Conservation (phyloP, 2,888 invertebrate species). For the Melanostoma mellinum region DNA sequence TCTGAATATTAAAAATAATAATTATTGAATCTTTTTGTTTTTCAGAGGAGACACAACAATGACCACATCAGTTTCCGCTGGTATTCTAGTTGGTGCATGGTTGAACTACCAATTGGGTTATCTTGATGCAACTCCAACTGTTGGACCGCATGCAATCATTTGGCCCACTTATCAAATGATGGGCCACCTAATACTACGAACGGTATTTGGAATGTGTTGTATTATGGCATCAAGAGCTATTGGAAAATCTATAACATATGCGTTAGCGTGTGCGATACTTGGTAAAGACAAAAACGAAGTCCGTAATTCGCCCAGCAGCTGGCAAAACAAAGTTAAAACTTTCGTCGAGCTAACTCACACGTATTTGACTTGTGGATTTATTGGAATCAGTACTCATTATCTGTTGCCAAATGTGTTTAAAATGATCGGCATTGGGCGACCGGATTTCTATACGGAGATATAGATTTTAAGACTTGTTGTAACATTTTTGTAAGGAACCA, state of each 20-base stretch:
- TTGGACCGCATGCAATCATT: slow-evolving; percentile 90
- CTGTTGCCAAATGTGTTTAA: slow-evolving; percentile 90
- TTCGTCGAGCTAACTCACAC: slow-evolving; percentile 92
- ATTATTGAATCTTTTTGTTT: slow-evolving; percentile 72
- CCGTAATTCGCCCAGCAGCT: slow-evolving; percentile 85
- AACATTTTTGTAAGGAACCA: slow-evolving; percentile 32
- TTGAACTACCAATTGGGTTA: slow-evolving; percentile 91
- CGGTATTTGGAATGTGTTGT: slow-evolving; percentile 89
- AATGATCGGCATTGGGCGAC: slow-evolving; percentile 89
- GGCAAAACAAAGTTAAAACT: slow-evolving; percentile 88
- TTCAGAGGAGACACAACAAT: slow-evolving; percentile 94
- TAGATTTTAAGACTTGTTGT: slow-evolving; percentile 79
- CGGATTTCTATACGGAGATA: slow-evolving; percentile 93
- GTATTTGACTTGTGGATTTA: slow-evolving; percentile 90
- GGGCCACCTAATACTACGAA: slow-evolving; percentile 86
- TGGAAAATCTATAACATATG: slow-evolving; percentile 88
- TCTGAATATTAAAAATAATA: background rate
- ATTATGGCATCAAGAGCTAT: slow-evolving; percentile 87
- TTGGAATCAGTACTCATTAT: slow-evolving; percentile 91
- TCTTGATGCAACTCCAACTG: slow-evolving; percentile 84
- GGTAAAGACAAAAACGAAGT: slow-evolving; percentile 87
- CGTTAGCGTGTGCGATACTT: slow-evolving; percentile 87
- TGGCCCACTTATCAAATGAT: slow-evolving; percentile 91
- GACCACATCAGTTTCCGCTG: slow-evolving; percentile 91
- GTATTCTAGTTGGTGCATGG: slow-evolving; percentile 92